Conservation (phyloP, 2,113 vertebrate species). For the Hippocampus abdominalis region DNA sequence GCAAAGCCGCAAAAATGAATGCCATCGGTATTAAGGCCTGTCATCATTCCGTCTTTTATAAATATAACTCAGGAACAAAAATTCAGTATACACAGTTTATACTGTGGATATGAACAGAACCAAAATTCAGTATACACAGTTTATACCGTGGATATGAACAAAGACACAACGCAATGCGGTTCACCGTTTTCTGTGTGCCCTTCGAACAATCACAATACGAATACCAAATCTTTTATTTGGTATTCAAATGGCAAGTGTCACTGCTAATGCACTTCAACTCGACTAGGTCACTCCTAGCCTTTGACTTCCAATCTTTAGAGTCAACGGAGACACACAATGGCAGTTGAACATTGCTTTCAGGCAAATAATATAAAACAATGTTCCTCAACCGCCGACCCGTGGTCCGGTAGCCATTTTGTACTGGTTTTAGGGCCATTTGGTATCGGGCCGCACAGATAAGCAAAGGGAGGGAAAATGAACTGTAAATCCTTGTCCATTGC, state of each 20-base stretch:
- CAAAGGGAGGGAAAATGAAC: too few species aligned
- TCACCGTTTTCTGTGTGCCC: background rate
- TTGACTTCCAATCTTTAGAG: slow-evolving; percentile 36
- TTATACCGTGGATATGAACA: background rate
- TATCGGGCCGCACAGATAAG: too few species aligned
- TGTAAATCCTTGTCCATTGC: too few species aligned
- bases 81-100: background rate
- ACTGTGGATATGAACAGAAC: background rate
- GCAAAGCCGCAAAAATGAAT: background rate
- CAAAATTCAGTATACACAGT: background rate
- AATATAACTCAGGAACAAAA: background rate
- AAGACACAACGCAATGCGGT: background rate
- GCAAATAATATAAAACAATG: slow-evolving; percentile 12
- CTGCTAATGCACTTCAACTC: slow-evolving; percentile 19
- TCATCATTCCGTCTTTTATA: background rate
- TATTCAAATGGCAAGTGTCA: slow-evolving; percentile 37
- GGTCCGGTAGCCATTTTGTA: too few species aligned
- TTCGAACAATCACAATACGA: background rate
- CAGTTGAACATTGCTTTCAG: background rate
- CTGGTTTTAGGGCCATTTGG: too few species aligned
- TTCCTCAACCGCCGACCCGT: too few species aligned
- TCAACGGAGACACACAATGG: background rate
- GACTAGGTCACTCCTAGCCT: slow-evolving; percentile 22
- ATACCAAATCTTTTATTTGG: slow-evolving; percentile 3
- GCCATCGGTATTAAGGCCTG: background rate